Evolutionary conservation across 2,113 vertebrate species (phyloP), one percentile per base, ranked within the genome.

Genomic region (Xyliphius kryptos): DNA sequence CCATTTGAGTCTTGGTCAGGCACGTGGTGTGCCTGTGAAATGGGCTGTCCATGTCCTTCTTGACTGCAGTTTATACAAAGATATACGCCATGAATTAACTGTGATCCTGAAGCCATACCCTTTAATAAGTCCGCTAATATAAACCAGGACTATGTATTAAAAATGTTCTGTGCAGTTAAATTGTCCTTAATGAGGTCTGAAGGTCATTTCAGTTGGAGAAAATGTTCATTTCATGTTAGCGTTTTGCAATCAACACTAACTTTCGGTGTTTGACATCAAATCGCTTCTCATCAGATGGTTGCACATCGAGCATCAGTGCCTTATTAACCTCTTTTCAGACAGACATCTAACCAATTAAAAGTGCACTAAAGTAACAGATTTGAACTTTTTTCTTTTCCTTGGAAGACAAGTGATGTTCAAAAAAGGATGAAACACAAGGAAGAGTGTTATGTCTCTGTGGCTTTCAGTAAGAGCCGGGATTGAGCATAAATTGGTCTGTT

Each of bases 401-500:
- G 63, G 44, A 62, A 75, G 69, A 75, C 61, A 55, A 65, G 53
- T 49, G 49, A 41, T 52, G 55, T 61, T 68, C 60, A 68, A 61
- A 75, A 72, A 63, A 40, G 40, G 26, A 32, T 54, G 14, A 63
- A 59, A 53, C 67, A 66, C 61, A 69, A 51, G 32, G 19, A 68
- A 62, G 56, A 74, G 46, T 49, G 55, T 69, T 71, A 61, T 26
- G 59, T 56, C 53, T 73, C 48, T 53, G 54, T 21, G 63, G 57
- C 52, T 71, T 76, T 66, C 61, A 73, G 76, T 79, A 65, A 59
- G 59, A 63, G 78, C 66, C 73, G 60, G 56, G 68, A 66, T 73
- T 80, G 61, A 70, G 77, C 68, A 70, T 84, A 86, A 88, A 86
- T 86, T 85, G 81, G 85, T 73, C 79, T 74, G 77, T 82, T 83